Conservation (phyloP, 1,140 invertebrate genomes). For the Aplysia californica region DNA sequence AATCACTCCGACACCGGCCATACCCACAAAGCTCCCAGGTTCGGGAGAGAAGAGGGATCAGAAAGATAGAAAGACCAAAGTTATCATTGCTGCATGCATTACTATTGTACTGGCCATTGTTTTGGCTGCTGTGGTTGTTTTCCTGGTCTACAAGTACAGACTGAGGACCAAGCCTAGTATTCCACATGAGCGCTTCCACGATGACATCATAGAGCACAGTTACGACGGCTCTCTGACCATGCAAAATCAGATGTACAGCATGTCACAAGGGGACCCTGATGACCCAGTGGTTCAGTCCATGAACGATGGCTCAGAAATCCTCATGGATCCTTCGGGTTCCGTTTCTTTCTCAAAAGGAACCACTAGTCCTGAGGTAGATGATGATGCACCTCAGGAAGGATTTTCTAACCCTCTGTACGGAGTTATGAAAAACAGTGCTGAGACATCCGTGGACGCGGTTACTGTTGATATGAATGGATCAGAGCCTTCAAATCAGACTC, state of each 20-base stretch:
- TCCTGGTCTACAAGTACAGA: conserved; percentile 3
- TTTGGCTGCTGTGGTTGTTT: not conserved
- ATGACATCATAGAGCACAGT: not conserved
- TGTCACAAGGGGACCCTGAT: too few species aligned
- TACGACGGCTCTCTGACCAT: conserved; percentile 5
- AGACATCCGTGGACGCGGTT: too few species aligned
- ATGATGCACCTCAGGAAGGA: not conserved
- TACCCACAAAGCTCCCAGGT: not conserved
- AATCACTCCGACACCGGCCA: not conserved
- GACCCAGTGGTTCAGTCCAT: not conserved
- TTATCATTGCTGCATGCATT: not conserved
- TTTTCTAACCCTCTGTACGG: conserved; percentile 19
- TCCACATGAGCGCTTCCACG: conserved; percentile 13
- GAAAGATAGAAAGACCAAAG: not conserved
- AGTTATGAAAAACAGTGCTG: too few species aligned
- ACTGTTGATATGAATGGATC: too few species aligned
- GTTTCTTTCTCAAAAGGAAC: conserved; percentile 1
- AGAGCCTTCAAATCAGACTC: too few species aligned
- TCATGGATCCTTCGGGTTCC: not conserved
- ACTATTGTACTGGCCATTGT: not conserved
- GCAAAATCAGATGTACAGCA: conserved; percentile 6
- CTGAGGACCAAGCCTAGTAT: not conserved
- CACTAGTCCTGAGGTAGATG: not conserved
- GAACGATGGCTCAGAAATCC: conserved; percentile 9
- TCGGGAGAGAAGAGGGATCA: not conserved